Percentiles rank a stretch among this genome's conserved stretches.
Conservation (phyloP, 2,888 invertebrate species). For the Exocentrus adspersus region DNA sequence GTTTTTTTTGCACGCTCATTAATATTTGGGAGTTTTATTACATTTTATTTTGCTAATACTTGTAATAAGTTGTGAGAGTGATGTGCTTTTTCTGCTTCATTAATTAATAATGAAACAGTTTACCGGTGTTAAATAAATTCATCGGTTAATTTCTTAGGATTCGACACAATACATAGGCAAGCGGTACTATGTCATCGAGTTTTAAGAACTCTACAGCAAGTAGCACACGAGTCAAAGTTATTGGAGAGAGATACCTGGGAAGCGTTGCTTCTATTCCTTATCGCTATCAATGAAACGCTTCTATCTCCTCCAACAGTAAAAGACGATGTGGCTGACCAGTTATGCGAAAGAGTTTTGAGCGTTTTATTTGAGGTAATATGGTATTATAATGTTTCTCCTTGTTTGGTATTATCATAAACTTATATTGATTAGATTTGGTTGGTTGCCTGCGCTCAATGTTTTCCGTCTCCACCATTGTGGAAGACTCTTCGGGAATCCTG, state of each 20-base stretch:
- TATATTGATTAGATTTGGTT: slow-evolving; percentile 69
- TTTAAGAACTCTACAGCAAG: slow-evolving; percentile 83
- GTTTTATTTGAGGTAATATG: slow-evolving; percentile 88
- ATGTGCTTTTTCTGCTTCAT: no score
- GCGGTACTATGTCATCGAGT: slow-evolving; percentile 94
- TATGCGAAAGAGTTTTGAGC: slow-evolving; percentile 92
- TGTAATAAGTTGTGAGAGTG: no score
- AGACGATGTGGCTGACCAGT: slow-evolving; percentile 91
- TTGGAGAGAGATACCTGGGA: slow-evolving; percentile 93
- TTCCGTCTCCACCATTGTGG: slow-evolving; percentile 96
- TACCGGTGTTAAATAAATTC: neutral
- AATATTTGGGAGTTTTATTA: no score
- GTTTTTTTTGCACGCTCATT: no score
- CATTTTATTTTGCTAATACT: no score
- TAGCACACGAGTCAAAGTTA: slow-evolving; percentile 77
- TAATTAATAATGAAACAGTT: no score
- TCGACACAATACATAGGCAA: slow-evolving; percentile 91
- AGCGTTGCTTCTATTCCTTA: slow-evolving; percentile 83
- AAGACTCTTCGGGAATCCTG: slow-evolving; percentile 94
- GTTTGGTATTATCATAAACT: no score
- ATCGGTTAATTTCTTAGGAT: slow-evolving; percentile 66
- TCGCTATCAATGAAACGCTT: slow-evolving; percentile 91
- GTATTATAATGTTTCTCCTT: neutral
- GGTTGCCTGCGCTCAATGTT: slow-evolving; percentile 80
- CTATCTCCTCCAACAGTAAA: slow-evolving; percentile 92